phyloP scores from a whole-genome alignment of 2,888 invertebrate genomes.

The Diplolepis rosae region DNA sequence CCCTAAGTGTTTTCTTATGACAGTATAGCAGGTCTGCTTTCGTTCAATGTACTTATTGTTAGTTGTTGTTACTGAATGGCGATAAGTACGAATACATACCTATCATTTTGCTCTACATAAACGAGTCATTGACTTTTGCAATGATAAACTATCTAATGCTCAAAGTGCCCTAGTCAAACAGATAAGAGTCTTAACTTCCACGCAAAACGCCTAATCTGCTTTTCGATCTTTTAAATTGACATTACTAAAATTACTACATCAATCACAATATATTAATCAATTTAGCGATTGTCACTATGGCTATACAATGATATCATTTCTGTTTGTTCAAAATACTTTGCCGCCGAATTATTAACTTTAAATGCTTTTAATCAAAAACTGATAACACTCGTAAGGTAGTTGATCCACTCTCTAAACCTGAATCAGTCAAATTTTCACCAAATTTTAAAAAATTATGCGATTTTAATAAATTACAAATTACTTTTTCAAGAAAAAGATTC shows the following conservation, averaged over 20 bases:
- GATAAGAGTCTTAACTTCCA: slow-evolving; percentile 25
- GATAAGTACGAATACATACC: slow-evolving; percentile 27
- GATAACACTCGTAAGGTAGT: too few relatives aligned
- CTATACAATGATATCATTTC: background rate
- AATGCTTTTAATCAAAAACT: too few relatives aligned
- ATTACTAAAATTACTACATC: slow-evolving; percentile 5
- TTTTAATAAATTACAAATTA: too few relatives aligned
- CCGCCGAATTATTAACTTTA: too few relatives aligned
- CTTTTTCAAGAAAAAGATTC: too few relatives aligned
- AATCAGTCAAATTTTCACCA: too few relatives aligned
- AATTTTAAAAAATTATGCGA: too few relatives aligned
- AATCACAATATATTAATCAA: slow-evolving; percentile 14
- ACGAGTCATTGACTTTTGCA: slow-evolving; percentile 30
- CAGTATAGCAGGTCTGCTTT: slow-evolving; percentile 16
- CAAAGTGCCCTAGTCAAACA: slow-evolving; percentile 23
- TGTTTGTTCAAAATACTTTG: background rate
- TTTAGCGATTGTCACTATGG: background rate
- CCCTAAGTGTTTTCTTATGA: slow-evolving; percentile 17
- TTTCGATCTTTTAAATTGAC: slow-evolving; percentile 15
- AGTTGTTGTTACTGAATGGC: slow-evolving; percentile 27
- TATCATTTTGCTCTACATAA: slow-evolving; percentile 28
- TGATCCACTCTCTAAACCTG: too few relatives aligned
- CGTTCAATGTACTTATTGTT: slow-evolving; percentile 31
- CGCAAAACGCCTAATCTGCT: slow-evolving; percentile 10
- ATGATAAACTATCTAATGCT: slow-evolving; percentile 29